Base-by-base conservation (phyloP, 1,140 invertebrate species). In the Saccostrea echinata region DNA sequence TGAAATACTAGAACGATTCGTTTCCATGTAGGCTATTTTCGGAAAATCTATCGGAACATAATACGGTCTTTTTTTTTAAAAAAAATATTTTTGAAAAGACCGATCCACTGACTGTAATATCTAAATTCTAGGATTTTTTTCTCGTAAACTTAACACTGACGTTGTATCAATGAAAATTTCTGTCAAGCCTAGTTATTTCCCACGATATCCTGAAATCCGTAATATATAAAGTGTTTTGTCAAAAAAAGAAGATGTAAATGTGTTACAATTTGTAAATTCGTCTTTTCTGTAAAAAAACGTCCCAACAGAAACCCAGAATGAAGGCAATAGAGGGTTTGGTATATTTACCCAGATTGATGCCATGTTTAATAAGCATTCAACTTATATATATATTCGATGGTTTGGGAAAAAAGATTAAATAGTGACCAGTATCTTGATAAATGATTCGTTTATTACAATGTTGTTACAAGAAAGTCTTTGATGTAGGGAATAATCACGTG, bases 401-500 rank as follows among this genome's bases (percentile, higher is more conserved):
- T 43, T 43, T 43, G 43, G 43, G 30, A 33, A 35, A 12, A 76
- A 33, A 2, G 27, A 30, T 76, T 30, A 16, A 76, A 33, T 30
- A 33, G 24, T 76, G 68, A 27, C 30, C 30, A 76, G 16, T 76
- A 76, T 76, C 68, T 33, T 76, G 27, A 35, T 16, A 27, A 76
- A 24, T 30, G 68, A 76, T 76, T 76, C 55, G 8, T 61, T 43
- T 61, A n/a, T 61, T 21, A 61, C n/a, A 30, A 6, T 16, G 68
- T 30, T 30, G 68, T 13, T 13, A 27, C 12, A 35, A 76, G 27
- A 76, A 76, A 30, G 24, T 30, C 68, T 76, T 76, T 76, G 68
- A 76, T 76, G 68, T 76, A 76, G 24, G 16, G 16, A 76, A 30
- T 76, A 27, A 13, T 76, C 68, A 30, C 27, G 64, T 76, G 68